Evolutionary conservation across 1,140 invertebrate species (phyloP), one percentile per base, ranked within the genome.

Genomic region (Eupeodes corollae): DNA sequence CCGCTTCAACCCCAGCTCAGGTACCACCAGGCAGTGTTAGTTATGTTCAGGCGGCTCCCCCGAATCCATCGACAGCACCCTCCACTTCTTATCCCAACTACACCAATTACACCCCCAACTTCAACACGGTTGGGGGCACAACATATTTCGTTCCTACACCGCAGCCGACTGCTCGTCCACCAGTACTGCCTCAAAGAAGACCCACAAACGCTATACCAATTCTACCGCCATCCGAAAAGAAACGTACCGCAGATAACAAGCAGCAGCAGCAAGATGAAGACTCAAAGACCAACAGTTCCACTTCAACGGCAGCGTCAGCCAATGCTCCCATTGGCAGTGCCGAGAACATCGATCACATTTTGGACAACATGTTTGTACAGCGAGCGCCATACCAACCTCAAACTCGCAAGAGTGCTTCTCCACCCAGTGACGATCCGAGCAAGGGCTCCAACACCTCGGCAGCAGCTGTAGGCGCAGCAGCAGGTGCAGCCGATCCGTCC

Each of bases 301-400:
- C 34, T 14, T 10, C 16, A 34, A 13, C 42, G 16, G 31, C 33
- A 18, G 35, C 37, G 19, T 41, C 42, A 33, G 33, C 34, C 16
- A 44, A 11, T 21, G 45, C 45, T 2, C 47, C 52, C 12, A 31
- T 53, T 33, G 50, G 51, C 44, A 61, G 57, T 26, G 59, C 60
- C 1, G 75, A 77, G 42, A 77, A 77, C 49, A 77, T 78, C 37
- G 76, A 78, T 52, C 69, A 75, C 49, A 78, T 78, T 34, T 74
- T 78, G 2, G 76, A 78, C 47, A 78, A 78, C 47, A 78, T 78
- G 76, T 78, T 78, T 50, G 75, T 77, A 3, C 74, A 74, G 10
- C 69, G 74, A 54, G 72, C 71, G 21, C 65, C 70, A 21, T 61
- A 12, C 26, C 42, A 19, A 13, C 47, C 34, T n/a, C 43, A 42